These are phyloP conservation scores for Cryptomyrus ogoouensis DNA, from an alignment of 2,113 vertebrate genomes.

Conservation along the genomic window DNA sequence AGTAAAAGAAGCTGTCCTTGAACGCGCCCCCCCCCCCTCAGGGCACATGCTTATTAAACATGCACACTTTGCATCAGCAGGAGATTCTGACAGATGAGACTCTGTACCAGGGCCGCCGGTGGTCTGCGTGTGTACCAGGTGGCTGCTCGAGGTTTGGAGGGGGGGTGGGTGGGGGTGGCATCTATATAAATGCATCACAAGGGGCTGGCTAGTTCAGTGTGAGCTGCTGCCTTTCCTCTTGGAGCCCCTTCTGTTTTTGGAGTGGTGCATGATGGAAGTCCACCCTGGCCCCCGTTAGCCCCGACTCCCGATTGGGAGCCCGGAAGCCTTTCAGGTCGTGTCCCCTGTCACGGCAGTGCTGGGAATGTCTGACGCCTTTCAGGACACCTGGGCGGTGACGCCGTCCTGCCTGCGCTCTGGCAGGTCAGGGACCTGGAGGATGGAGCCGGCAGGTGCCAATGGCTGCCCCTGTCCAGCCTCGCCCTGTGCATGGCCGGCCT, in stretches of 20 bases:
- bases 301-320: not conserved
- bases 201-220: not conserved
- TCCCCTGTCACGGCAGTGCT: not conserved
- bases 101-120: not conserved
- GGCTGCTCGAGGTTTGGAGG: not conserved
- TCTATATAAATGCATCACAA: not conserved
- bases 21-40: not conserved
- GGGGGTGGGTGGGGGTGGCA: not conserved
- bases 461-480: not conserved
- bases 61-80: not conserved
- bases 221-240: not conserved
- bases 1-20: not conserved
- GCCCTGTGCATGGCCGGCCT: not conserved
- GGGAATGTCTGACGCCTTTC: not conserved
- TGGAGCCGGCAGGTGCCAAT: not conserved
- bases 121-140: not conserved
- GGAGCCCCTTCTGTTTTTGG: not conserved
- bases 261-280: constrained; percentile 7
- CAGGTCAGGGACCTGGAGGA: not conserved
- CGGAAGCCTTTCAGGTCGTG: not conserved
- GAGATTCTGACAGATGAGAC: not conserved
- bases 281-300: not conserved
- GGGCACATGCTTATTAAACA: not conserved
- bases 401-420: not conserved
- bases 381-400: not conserved